These are phyloP conservation scores for Elephantulus edwardii DNA, from an alignment of 2,113 vertebrate species.

Conservation along the genomic window DNA sequence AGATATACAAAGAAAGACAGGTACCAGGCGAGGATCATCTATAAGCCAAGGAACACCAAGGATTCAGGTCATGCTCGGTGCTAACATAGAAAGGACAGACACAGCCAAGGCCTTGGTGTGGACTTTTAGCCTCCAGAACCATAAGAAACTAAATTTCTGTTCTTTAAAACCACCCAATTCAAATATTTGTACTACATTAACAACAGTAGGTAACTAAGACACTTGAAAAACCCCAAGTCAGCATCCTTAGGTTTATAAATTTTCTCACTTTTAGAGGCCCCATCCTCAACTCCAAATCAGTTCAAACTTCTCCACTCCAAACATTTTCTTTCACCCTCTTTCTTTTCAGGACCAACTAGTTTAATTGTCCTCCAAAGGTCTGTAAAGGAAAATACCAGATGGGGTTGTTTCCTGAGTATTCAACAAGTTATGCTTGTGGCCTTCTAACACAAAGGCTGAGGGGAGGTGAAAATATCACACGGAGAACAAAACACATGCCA, in stretches of 20 bases:
- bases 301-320: not conserved
- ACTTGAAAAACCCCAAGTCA: not conserved
- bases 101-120: not conserved
- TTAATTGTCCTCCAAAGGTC: not conserved
- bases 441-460: not conserved
- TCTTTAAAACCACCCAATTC: not conserved
- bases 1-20: not conserved
- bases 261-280: not conserved
- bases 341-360: not conserved
- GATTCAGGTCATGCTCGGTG: not conserved
- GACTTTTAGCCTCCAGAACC: not conserved
- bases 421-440: not conserved
- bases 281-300: not conserved
- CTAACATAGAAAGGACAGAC: not conserved
- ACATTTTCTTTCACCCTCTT: not conserved
- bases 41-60: not conserved
- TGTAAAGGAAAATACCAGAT: not conserved
- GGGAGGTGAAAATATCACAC: not conserved
- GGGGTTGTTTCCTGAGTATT: not conserved
- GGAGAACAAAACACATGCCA: constrained; percentile 9
- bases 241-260: not conserved
- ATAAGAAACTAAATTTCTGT: not conserved
- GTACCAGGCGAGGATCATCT: not conserved
- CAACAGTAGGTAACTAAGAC: not conserved
- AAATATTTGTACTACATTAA: not conserved